These are phyloP conservation scores for Tipula confusa DNA, from an alignment of 2,888 invertebrate genomes.

Conservation along the genomic window DNA sequence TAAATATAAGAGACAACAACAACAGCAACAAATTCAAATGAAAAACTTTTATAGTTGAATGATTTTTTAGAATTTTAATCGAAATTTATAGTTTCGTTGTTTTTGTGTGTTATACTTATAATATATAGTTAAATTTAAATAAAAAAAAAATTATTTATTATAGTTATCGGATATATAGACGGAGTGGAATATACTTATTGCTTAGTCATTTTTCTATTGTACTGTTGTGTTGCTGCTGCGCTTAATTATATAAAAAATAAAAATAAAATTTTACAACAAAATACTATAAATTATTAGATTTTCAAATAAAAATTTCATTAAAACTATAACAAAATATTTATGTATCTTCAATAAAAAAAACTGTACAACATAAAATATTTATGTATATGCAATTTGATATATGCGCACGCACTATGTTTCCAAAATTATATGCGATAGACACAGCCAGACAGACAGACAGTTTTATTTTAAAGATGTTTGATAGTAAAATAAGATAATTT, in stretches of 20 bases:
- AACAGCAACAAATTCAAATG: too few species aligned
- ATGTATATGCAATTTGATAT: background rate
- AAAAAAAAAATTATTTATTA: background rate
- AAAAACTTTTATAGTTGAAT: background rate
- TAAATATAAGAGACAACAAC: background rate
- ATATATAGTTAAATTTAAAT: too few species aligned
- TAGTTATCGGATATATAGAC: too few species aligned
- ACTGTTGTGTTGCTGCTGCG: background rate
- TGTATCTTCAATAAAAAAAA: background rate
- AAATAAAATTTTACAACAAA: too few species aligned
- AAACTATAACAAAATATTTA: background rate
- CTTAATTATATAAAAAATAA: background rate
- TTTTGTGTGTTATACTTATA: background rate
- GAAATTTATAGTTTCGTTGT: background rate
- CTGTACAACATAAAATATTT: background rate
- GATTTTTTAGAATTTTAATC: constrained; percentile 15
- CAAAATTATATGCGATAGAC: too few species aligned
- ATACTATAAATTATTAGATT: background rate
- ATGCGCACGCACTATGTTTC: background rate
- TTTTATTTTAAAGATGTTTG: too few species aligned
- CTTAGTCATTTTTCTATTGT: background rate
- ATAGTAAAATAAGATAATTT: too few species aligned
- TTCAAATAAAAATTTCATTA: background rate
- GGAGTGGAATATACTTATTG: too few species aligned
- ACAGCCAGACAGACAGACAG: background rate